Base-by-base conservation (phyloP, 2,797 vertebrate species). In the Amblyopsis hoosieri region DNA sequence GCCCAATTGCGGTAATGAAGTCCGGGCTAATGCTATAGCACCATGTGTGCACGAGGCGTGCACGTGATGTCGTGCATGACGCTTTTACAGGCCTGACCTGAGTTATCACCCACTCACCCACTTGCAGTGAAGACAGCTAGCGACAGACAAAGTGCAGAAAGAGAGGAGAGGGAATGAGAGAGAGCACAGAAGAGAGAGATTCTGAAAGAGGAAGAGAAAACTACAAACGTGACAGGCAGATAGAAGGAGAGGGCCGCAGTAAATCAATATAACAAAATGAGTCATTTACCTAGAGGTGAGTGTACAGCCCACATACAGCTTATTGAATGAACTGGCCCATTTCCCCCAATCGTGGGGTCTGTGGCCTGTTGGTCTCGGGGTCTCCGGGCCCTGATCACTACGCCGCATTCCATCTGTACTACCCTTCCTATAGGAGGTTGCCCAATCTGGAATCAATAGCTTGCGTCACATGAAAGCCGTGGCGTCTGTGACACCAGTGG, bases 261-360 rank as follows among this genome's bases (percentile, higher is more conserved):
- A 87, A 90, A 90, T 90, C 85, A 85, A 75, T 81, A 63, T 83
- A 86, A 90, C 87, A 81, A 89, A 90, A 87, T 82, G 71, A 84
- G 81, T 81, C 57, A 76, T 83, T 83, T 85, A 76, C 72, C 71
- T 83, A 81, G 68, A 82, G 78, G 80, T 80, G 53, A 67, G 58
- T 54, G 74, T 71, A 66, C 74, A 71, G 72, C 76, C 66, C 49
- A 54, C 66, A 62, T 57, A 61, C 62, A 59, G 62, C 63, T 12
- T 78, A 72, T 51, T 76, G 54, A 75, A 55, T 49, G 51, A 66
- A 60, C 63, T 46, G 17, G 54, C 55, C 63, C 19, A 23, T 69
- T 63, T 67, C 76, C 69, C 78, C 70, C 65, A 78, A 67, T 64
- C 68, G 72, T 69, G 65, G 64, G 11, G 60, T 68, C 67, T 60